Evolutionary conservation across 2,113 vertebrate genomes (phyloP), one percentile per base, ranked within the genome.

Genomic region (Acrocephalus kingi): DNA sequence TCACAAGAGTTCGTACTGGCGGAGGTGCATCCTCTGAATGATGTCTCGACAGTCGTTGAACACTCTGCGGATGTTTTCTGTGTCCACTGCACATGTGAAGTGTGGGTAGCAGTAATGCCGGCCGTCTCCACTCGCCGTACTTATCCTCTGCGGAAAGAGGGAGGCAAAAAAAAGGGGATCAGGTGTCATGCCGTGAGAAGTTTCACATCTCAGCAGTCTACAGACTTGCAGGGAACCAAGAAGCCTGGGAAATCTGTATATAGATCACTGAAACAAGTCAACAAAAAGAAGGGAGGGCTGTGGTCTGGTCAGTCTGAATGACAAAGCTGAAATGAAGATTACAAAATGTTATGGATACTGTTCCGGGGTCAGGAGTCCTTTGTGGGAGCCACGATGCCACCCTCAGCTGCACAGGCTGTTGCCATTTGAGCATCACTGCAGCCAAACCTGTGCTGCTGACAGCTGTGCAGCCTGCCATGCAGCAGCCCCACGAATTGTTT

Each of bases 1-100:
- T 99, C 99, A 99, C 98, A 99, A 98, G 97, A 99, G 99, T 98
- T 99, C 99, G 41, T 99, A 99, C 99, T 99, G 99, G 95, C 99
- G 99, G 97, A 99, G 99, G 94, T 99, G 99, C 99, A 99, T 99
- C 97, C 99, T 98, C 97, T 99, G 99, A 95, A 99, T 99, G 98
- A 99, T 99, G 98, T 99, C 99, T 35, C 99, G 98, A 87, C 99
- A 99, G 98, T 99, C 99, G 92, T 99, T 99, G 98, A 99, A 99
- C 94, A 99, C 99, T 84, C 99, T 98, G 96, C 99, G 99, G 98
- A 99, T 99, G 85, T 99, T 99, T 97, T 99, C 99, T 13, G 99
- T 99, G 99, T 99, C 99, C 97, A 99, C 99, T 4, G 99, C 99
- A 41, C 99, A 99, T 4, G 99, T 99, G 93, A 99, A 99, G 97